Evolutionary conservation across 2,113 vertebrate genomes (phyloP).

Genomic region (Pelmatolapia mariae): DNA sequence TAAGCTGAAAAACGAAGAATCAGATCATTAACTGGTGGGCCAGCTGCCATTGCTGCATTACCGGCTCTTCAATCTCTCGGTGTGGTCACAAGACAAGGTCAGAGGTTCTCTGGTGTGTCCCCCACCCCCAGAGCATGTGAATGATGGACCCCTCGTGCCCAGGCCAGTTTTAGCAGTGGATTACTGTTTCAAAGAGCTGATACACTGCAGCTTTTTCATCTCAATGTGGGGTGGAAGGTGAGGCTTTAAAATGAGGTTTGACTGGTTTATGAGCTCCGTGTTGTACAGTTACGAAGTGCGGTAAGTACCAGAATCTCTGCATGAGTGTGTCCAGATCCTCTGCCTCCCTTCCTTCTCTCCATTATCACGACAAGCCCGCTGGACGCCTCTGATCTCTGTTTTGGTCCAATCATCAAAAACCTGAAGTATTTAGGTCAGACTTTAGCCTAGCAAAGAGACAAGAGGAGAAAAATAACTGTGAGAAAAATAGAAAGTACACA

Average conservation of each 20-base stretch:
- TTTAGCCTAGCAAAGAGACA: constrained; percentile 40
- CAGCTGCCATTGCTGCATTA: constrained; percentile 50
- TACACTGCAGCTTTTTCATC: constrained; percentile 24
- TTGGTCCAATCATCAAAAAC: constrained; percentile 56
- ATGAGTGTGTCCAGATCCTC: neutral
- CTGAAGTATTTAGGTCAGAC: constrained; percentile 63
- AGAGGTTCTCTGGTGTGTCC: constrained; percentile 28
- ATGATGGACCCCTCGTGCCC: constrained; percentile 14
- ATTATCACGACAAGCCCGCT: constrained; percentile 14
- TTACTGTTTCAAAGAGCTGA: neutral
- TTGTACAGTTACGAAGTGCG: constrained; percentile 6
- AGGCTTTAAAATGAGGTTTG: constrained; percentile 15
- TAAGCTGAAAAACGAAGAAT: constrained; percentile 26
- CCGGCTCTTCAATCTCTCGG: constrained; percentile 43
- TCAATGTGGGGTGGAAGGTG: constrained; percentile 23
- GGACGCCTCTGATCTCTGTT: constrained; percentile 55
- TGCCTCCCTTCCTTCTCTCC: neutral
- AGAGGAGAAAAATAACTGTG: constrained; percentile 26
- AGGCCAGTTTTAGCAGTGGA: neutral
- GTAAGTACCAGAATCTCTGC: constrained; percentile 11
- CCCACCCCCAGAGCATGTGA: neutral
- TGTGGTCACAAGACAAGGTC: constrained; percentile 54
- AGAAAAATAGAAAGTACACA: constrained; percentile 32
- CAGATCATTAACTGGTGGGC: constrained; percentile 55
- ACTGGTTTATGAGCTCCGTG: constrained; percentile 25